These are phyloP conservation scores for Drosophila takahashii DNA, from an alignment of 1,140 invertebrate species.

Conservation along the genomic window DNA sequence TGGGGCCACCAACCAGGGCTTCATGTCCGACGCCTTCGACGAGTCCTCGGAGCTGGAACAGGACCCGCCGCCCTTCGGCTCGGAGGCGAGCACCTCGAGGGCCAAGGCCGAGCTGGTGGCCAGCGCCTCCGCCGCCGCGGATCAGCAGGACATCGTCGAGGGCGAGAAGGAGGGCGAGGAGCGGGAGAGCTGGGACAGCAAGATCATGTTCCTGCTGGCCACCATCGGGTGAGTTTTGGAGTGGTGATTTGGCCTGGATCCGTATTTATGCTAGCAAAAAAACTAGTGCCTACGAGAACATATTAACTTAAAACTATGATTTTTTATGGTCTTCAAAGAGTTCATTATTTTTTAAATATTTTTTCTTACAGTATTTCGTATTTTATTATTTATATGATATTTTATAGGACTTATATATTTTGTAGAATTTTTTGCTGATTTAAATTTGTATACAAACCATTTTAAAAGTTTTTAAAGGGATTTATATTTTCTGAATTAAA, in stretches of 20 bases:
- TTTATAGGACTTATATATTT: too few relatives aligned
- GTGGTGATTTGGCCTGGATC: fast-evolving
- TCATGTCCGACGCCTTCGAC: constrained; percentile 90
- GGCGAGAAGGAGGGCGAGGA: constrained; percentile 92
- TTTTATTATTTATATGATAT: too few relatives aligned
- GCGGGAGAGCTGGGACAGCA: constrained; percentile 96
- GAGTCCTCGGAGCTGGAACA: constrained; percentile 86
- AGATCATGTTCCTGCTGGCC: constrained; percentile 95
- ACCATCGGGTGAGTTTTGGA: constrained; percentile 89
- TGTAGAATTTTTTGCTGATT: too few relatives aligned
- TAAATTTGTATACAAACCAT: too few relatives aligned
- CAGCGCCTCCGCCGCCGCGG: constrained; percentile 88
- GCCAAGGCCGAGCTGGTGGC: constrained; percentile 86
- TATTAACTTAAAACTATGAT: too few relatives aligned
- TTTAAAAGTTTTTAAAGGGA: too few relatives aligned
- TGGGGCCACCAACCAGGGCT: constrained; percentile 94
- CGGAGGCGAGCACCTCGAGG: constrained; percentile 82
- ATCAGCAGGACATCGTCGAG: constrained; percentile 89
- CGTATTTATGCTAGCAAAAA: not conserved
- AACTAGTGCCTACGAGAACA: too few relatives aligned
- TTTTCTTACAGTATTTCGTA: too few relatives aligned
- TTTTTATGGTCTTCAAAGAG: too few relatives aligned
- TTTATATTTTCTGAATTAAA: too few relatives aligned
- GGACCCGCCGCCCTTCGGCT: constrained; percentile 77
- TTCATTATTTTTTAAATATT: too few relatives aligned